These are phyloP conservation scores for Muricea muricata DNA, from an alignment of 92 coral and sea anemone species.

Conservation along the genomic window DNA sequence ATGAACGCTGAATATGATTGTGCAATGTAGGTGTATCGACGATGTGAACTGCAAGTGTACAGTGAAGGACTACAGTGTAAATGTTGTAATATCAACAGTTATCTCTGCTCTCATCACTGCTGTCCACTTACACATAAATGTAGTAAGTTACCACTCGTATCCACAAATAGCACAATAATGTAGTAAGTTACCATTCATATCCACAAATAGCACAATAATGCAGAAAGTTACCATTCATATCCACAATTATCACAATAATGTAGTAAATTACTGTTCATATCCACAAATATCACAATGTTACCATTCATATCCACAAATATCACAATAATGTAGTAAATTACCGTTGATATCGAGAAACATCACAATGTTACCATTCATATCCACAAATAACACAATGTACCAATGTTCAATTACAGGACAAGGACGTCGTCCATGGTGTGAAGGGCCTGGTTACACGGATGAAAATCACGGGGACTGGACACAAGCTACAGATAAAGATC, in stretches of 20 bases:
- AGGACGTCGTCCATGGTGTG: constrained; percentile 37
- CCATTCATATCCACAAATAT: neutral
- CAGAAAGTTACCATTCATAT: constrained; percentile 27
- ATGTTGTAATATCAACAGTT: constrained; percentile 43
- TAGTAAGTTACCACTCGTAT: constrained; percentile 19
- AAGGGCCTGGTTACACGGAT: constrained; percentile 29
- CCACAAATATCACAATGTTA: no score
- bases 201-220: neutral
- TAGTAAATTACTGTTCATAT: constrained; percentile 3
- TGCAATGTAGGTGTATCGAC: constrained; percentile 11
- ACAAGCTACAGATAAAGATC: constrained; percentile 38
- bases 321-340: neutral
- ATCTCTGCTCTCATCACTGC: constrained; percentile 28
- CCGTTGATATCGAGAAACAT: no score
- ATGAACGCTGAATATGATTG: neutral
- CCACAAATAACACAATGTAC: no score
- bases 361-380: neutral
- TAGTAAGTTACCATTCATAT: neutral
- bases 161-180: no score
- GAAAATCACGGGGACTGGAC: constrained; percentile 30
- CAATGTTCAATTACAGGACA: no score
- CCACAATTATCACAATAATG: neutral
- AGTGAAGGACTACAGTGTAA: constrained; percentile 45
- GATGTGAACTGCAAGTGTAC: constrained; percentile 41
- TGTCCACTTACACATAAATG: constrained; percentile 30